phyloP scores from a whole-genome alignment of 2,113 vertebrate species.

The Rhinoderma darwinii region DNA sequence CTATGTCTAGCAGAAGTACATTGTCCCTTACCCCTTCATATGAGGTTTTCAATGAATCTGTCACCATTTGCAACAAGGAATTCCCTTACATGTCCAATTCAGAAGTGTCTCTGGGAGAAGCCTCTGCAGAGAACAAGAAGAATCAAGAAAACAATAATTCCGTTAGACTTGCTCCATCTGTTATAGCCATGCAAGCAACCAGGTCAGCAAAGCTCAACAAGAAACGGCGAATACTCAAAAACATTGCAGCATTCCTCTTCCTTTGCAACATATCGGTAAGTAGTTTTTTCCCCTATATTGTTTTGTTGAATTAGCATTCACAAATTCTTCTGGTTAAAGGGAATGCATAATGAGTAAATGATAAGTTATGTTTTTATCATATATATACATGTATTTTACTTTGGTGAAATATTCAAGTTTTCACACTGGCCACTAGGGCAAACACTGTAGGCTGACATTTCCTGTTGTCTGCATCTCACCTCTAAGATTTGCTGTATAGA shows the following conservation, averaged over 20 bases:
- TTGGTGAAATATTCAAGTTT: too few relatives aligned
- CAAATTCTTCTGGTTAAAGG: too few relatives aligned
- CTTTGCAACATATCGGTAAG: slow-evolving; percentile 86
- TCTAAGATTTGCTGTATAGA: too few relatives aligned
- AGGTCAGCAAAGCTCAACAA: slow-evolving; percentile 62
- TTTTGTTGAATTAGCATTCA: too few relatives aligned
- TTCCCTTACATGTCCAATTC: slow-evolving; percentile 63
- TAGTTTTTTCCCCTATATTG: slow-evolving; percentile 11
- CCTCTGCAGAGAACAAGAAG: slow-evolving; percentile 60
- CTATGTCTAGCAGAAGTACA: slow-evolving; percentile 71
- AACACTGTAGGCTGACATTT: too few relatives aligned
- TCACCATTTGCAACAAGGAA: slow-evolving; percentile 59
- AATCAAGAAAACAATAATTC: slow-evolving; percentile 61
- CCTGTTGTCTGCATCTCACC: too few relatives aligned
- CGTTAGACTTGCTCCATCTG: slow-evolving; percentile 67
- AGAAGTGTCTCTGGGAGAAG: slow-evolving; percentile 49
- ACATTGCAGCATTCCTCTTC: slow-evolving; percentile 87
- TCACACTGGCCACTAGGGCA: too few relatives aligned
- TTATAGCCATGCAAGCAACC: slow-evolving; percentile 12
- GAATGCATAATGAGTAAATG: too few relatives aligned
- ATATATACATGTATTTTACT: too few relatives aligned
- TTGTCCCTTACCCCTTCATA: slow-evolving; percentile 68
- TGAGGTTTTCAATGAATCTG: slow-evolving; percentile 75
- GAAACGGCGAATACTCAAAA: slow-evolving; percentile 85
- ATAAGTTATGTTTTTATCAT: too few relatives aligned